These are phyloP conservation scores for Pleuronectes platessa DNA, from an alignment of 2,113 vertebrate genomes.

Conservation along the genomic window DNA sequence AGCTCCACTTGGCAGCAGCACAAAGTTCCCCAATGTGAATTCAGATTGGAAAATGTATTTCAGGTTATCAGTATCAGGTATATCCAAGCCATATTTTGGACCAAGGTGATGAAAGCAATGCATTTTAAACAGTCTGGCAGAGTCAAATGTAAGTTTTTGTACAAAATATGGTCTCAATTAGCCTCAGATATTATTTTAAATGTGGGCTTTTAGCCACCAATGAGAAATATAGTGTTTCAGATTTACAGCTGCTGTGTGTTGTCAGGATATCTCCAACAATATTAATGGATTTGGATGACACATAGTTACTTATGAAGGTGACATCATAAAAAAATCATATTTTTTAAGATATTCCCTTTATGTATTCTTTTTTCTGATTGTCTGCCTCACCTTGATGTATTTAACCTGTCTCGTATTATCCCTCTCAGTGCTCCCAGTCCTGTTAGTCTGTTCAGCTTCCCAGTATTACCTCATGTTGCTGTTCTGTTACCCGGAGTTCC, in stretches of 20 bases:
- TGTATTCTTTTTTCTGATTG: too few relatives aligned
- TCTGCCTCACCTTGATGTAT: too few relatives aligned
- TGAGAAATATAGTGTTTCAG: too few relatives aligned
- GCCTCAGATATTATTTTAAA: background rate
- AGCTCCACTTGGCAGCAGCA: constrained; percentile 10
- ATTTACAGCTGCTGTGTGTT: too few relatives aligned
- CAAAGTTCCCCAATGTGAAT: constrained; percentile 1
- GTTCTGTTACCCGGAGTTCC: too few relatives aligned
- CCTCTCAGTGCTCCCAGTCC: background rate
- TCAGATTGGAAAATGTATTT: constrained; percentile 31
- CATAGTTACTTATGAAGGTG: too few relatives aligned
- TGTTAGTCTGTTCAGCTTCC: background rate
- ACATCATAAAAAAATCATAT: too few relatives aligned
- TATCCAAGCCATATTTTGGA: background rate
- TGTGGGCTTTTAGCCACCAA: too few relatives aligned
- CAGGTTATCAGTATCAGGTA: background rate
- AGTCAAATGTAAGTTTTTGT: background rate
- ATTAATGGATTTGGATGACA: too few relatives aligned
- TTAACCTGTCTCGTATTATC: too few relatives aligned
- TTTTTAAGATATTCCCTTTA: too few relatives aligned
- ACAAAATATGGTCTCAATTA: background rate
- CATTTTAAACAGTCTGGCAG: background rate
- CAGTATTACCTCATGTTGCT: background rate
- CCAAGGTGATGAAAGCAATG: constrained; percentile 4
- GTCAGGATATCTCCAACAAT: too few relatives aligned